Evolutionary conservation across 2,113 vertebrate species (phyloP).

Genomic region (Ciconia stormi): DNA sequence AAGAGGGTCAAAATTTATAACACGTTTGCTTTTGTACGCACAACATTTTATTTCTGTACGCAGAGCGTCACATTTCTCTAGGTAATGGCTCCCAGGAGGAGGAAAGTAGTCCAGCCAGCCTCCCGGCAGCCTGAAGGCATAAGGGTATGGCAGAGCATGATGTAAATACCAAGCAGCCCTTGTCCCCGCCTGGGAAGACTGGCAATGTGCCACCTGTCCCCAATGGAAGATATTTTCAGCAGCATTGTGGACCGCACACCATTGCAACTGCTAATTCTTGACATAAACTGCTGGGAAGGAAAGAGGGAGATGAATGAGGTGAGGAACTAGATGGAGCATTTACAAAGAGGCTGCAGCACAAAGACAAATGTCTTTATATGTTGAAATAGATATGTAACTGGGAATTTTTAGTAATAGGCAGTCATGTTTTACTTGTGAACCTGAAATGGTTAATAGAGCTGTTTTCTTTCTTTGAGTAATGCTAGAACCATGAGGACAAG

Average conservation of each 20-base stretch:
- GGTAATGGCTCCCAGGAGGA: conserved; percentile 4
- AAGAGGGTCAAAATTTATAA: conserved; percentile 51
- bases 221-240: not conserved
- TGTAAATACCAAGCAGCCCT: conserved; percentile 5
- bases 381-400: not conserved
- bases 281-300: not conserved
- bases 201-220: not conserved
- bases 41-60: not conserved
- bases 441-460: not conserved
- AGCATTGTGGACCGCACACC: not conserved
- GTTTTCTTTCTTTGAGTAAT: not conserved
- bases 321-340: not conserved
- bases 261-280: not conserved
- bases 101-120: not conserved
- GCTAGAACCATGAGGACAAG: not conserved
- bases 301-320: not conserved
- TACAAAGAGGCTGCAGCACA: not conserved
- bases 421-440: not conserved
- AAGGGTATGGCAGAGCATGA: not conserved
- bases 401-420: not conserved
- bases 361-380: not conserved
- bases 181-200: not conserved
- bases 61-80: not conserved
- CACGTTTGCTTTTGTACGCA: not conserved
- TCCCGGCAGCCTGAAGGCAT: not conserved